A percentile compares a stretch with the other conserved stretches of the same genome.
Evolutionary conservation across 2,797 vertebrate genomes (phyloP).

Genomic region (Hippopotamyrus pictus): DNA sequence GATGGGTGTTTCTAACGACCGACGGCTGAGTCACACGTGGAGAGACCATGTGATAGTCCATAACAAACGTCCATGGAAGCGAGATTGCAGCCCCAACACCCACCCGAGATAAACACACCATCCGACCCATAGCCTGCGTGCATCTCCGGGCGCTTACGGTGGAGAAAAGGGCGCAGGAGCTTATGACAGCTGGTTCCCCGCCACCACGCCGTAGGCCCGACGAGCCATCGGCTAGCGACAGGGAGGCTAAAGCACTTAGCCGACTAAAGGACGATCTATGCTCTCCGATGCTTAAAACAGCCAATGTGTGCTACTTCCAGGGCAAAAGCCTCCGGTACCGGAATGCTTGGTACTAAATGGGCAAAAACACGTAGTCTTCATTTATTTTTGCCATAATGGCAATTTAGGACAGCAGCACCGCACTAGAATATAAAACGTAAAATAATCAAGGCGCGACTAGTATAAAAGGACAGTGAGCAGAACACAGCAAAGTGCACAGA

Average conservation of each 20-base stretch:
- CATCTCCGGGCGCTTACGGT: background rate
- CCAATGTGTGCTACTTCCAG: background rate
- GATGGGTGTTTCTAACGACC: background rate
- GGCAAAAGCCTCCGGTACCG: background rate
- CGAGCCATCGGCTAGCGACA: background rate
- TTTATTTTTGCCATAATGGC: background rate
- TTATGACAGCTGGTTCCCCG: background rate
- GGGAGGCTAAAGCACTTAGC: background rate
- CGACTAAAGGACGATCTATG: background rate
- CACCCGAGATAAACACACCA: background rate
- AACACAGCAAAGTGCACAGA: background rate
- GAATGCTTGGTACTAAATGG: background rate
- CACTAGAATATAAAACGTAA: background rate
- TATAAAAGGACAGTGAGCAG: background rate
- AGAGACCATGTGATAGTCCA: slow-evolving; percentile 60
- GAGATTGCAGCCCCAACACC: slow-evolving; percentile 14
- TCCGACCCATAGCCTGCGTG: background rate
- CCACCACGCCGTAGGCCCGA: background rate
- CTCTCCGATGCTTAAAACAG: background rate
- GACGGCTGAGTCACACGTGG: slow-evolving; percentile 51
- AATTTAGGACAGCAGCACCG: background rate
- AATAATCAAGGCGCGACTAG: background rate
- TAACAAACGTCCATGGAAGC: slow-evolving; percentile 43
- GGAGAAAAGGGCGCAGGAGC: background rate
- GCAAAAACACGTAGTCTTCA: background rate